These are phyloP conservation scores for Cossypha polioptera DNA, from an alignment of 2,797 vertebrate genomes.

Conservation along the genomic window DNA sequence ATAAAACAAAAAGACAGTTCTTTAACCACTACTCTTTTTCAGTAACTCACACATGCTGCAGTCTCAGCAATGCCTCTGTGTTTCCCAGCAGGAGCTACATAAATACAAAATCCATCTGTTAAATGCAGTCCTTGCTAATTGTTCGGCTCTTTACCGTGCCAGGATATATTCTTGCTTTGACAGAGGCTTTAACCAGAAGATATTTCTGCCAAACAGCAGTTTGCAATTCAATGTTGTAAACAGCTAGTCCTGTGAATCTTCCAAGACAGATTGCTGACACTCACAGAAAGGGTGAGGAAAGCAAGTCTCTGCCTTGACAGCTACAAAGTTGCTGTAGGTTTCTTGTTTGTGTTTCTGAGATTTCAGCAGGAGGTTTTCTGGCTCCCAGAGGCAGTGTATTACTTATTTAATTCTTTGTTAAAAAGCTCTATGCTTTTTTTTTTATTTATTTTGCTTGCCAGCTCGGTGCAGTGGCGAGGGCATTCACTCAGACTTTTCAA, in stretches of 20 bases:
- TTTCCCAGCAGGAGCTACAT: background rate
- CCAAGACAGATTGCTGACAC: background rate
- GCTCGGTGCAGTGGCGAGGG: background rate
- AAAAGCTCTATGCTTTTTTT: background rate
- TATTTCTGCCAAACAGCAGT: background rate
- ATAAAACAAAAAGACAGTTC: background rate
- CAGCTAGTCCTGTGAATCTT: background rate
- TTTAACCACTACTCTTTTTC: background rate
- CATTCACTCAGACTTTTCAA: background rate
- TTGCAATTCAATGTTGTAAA: background rate
- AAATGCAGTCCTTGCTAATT: background rate
- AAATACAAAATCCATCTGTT: background rate
- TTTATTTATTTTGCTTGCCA: background rate
- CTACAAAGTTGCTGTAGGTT: background rate
- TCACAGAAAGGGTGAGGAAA: background rate
- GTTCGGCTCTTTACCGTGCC: background rate
- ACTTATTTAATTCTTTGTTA: background rate
- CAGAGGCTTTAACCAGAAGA: background rate
- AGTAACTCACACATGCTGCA: background rate
- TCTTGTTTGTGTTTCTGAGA: background rate
- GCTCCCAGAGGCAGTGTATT: background rate
- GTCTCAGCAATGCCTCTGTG: background rate
- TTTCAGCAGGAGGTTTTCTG: background rate
- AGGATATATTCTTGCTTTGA: background rate
- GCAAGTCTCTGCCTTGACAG: background rate